Evolutionary conservation across 1,140 invertebrate species (phyloP), one percentile per base, ranked within the genome.

Genomic region (Diorhabda elongata): DNA sequence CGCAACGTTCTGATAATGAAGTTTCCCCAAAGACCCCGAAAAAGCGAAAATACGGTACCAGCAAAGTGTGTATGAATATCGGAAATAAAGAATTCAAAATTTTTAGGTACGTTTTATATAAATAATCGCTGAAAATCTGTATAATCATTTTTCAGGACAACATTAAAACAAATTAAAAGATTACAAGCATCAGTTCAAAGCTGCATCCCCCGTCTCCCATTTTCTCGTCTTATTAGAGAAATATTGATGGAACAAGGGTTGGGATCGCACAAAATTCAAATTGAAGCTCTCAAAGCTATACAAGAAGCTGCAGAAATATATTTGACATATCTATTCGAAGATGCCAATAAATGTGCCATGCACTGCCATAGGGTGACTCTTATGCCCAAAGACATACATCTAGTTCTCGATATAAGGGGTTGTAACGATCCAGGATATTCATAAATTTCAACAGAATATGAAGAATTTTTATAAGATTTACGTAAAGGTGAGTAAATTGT

Each of bases 311-410:
- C 84, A 61, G 91, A 94, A 81, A 87, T 90, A 71, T 93, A 91
- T 76, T 68, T 94, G 7, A 88, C 90, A 11, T 88, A 91, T 75
- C 84, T 91, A 6, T 92, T 94, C 75, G 87, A 92, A 78, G 91
- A 94, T 79, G 86, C 89, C 59, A 85, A 89, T 74, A 69, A 91
- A 76, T 86, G 90, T 71, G 84, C 91, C 42, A 84, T 87, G 65
- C 91, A 93, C 76, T 88, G 90, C 9, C 88, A 90, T 74, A 83
- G 92, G 58, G 87, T 92, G 0, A 94, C 92, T 44, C 84, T 94
- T 63, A 89, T 89, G 84, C 85, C 87, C 44, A 86, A 86, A 68
- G 92, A 94, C 80, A 77, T 86, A 70, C 61, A 76, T 44, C 64
- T 85, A 5, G 74, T 83, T 44, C 69, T 83, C 61, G 71, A 81